Base-by-base conservation (phyloP, 2,113 vertebrate genomes). In the Stegastes partitus region DNA sequence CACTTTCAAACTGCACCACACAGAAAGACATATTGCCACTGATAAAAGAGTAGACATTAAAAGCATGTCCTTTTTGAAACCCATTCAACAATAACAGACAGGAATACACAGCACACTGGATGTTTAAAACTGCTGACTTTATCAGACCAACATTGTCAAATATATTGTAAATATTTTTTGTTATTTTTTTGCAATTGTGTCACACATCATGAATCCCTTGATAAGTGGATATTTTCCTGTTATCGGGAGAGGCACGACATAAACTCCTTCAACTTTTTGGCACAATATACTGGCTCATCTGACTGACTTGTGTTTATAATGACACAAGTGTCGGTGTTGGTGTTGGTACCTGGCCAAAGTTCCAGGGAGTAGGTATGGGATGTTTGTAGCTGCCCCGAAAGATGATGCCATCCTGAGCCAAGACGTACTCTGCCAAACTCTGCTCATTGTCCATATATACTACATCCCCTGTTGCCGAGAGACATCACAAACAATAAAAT, bases 291-390 rank as follows among this genome's bases (percentile, higher is more conserved):
- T 37, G 71, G 18, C 65, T 58, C 0, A 21, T 54, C 11, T 49
- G 19, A 19, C 9, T 45, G 53, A 72, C 22, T 28, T 73, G 47
- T 51, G 63, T 31, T 12, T 12, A 7, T 19, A 39, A 82, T 66
- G 28, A 58, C 14, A 45, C 18, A 37, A 55, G 25, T 76, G 63
- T 44, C 2, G 16, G n/a, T 90, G 82, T 89, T 89, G 31, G 42
- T 91, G 56, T 87, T 92, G 89, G 85, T 94, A 99, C 98, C 97
- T 99, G 98, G 82, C 97, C 97, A 0, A 96, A 99, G 77, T 97
- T 96, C 98, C 97, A 99, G 2, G 97, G 93, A 15, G 59, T 74
- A 2, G 82, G 14, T 5, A 83, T 69, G 18, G 95, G 95, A 87
- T 92, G 89, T 51, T 93, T 86, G 0, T 61, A 10, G 2, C 84